Percentiles rank a stretch among this genome's conserved stretches.
These are phyloP conservation scores for Drosophila obscura DNA, from an alignment of 1,140 invertebrate species.

Conservation along the genomic window DNA sequence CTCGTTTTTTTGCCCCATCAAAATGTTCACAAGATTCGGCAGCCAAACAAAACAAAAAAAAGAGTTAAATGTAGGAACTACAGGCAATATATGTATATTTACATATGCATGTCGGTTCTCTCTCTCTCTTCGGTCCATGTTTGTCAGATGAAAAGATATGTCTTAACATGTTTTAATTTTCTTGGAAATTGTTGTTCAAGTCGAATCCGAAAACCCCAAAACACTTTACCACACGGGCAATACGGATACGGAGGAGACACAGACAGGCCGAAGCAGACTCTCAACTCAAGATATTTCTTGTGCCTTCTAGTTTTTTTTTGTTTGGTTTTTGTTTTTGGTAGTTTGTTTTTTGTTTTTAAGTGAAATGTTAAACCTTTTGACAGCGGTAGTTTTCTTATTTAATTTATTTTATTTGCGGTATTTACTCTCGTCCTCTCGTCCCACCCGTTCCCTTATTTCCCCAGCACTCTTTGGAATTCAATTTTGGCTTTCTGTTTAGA, in stretches of 20 bases:
- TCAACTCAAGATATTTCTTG: constrained; percentile 15
- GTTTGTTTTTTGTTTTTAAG: constrained; percentile 72
- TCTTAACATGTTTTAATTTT: constrained; percentile 82
- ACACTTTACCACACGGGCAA: constrained; percentile 13
- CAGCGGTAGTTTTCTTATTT: constrained; percentile 81
- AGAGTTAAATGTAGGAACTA: constrained; percentile 46
- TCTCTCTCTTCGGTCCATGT: constrained; percentile 52
- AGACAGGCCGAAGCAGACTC: constrained; percentile 36
- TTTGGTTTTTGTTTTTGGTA: constrained; percentile 7
- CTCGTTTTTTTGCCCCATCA: constrained; percentile 25
- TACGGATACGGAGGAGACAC: background rate
- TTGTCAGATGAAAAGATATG: constrained; percentile 81
- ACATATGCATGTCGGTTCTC: constrained; percentile 50
- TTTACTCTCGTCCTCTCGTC: constrained; percentile 60
- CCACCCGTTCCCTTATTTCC: constrained; percentile 1
- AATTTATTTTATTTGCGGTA: constrained; percentile 82
- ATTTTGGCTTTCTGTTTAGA: constrained; percentile 78
- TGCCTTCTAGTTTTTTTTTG: constrained; percentile 1
- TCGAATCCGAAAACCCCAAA: constrained; percentile 43
- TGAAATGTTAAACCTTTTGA: constrained; percentile 82
- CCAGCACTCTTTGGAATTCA: constrained; percentile 54
- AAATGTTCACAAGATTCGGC: constrained; percentile 37
- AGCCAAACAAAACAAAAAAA: constrained; percentile 16
- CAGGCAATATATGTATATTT: constrained; percentile 43
- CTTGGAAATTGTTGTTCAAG: constrained; percentile 81